Conservation (phyloP, 2,888 invertebrate species). For the Barypeithes pellucidus region DNA sequence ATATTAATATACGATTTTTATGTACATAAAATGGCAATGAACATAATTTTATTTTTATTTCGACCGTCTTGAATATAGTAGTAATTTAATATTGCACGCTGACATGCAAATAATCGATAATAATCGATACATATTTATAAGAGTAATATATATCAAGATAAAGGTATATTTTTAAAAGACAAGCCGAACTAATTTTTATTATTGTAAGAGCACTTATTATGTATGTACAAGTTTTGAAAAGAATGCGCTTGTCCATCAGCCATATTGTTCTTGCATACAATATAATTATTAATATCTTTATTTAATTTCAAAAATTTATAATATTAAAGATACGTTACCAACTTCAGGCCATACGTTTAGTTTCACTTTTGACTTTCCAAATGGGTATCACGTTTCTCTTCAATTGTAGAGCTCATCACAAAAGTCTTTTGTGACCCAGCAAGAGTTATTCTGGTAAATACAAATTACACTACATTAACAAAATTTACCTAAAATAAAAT, state of each 20-base stretch:
- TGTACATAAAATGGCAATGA: conserved; percentile 51
- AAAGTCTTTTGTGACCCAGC: no score
- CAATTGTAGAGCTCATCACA: no score
- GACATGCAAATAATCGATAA: conserved; percentile 63
- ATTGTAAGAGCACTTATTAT: neutral
- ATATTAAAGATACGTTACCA: no score
- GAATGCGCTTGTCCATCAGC: neutral
- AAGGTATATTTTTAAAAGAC: conserved; percentile 9
- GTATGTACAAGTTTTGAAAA: neutral
- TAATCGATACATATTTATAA: conserved; percentile 60
- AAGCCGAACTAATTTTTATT: conserved; percentile 17
- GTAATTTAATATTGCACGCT: conserved; percentile 65
- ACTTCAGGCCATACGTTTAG: no score
- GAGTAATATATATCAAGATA: conserved; percentile 43
- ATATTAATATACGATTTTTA: conserved; percentile 50
- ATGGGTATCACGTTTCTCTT: no score
- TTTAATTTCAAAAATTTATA: neutral
- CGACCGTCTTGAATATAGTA: conserved; percentile 58
- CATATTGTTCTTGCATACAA: neutral
- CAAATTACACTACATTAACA: no score
- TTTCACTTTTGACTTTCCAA: no score
- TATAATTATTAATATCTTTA: neutral
- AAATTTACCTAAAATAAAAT: no score
- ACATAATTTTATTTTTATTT: conserved; percentile 57
- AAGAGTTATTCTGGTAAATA: no score